phyloP scores from a whole-genome alignment of 2,113 vertebrate species.

The Psilopogon haemacephalus region DNA sequence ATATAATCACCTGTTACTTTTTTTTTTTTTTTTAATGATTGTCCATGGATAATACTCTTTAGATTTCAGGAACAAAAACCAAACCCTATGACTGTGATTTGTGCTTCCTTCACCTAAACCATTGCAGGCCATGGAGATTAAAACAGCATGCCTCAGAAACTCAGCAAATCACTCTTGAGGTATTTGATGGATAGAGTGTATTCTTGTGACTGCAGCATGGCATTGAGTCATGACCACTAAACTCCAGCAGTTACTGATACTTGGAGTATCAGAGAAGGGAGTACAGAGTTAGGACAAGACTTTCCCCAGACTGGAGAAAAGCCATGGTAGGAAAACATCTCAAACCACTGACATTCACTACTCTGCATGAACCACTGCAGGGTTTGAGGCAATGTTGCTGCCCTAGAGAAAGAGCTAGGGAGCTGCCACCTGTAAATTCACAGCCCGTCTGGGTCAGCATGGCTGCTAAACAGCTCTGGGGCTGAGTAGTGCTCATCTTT shows the following conservation, averaged over 20 bases:
- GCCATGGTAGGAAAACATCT: not conserved
- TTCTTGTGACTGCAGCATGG: not conserved
- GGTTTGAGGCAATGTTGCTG: not conserved
- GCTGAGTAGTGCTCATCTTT: not conserved
- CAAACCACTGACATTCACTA: not conserved
- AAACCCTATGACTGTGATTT: not conserved
- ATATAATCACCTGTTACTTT: not conserved
- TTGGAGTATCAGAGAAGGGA: not conserved
- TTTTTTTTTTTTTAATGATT: not conserved
- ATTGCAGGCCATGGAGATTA: not conserved
- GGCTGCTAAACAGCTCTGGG: not conserved
- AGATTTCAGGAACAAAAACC: not conserved
- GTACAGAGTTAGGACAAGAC: rapidly evolving
- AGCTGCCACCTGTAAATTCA: not conserved
- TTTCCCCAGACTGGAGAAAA: not conserved
- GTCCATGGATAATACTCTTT: not conserved
- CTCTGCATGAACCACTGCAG: not conserved
- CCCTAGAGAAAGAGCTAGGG: not conserved
- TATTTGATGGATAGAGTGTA: not conserved
- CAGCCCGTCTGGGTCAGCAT: not conserved
- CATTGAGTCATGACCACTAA: not conserved
- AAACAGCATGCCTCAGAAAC: not conserved
- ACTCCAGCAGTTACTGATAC: not conserved
- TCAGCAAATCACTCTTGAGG: not conserved
- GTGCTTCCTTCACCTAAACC: not conserved